A percentile compares a stretch with the other conserved stretches of the same genome.
phyloP scores from a whole-genome alignment of 2,797 vertebrate genomes.

The Distichodus sexfasciatus region DNA sequence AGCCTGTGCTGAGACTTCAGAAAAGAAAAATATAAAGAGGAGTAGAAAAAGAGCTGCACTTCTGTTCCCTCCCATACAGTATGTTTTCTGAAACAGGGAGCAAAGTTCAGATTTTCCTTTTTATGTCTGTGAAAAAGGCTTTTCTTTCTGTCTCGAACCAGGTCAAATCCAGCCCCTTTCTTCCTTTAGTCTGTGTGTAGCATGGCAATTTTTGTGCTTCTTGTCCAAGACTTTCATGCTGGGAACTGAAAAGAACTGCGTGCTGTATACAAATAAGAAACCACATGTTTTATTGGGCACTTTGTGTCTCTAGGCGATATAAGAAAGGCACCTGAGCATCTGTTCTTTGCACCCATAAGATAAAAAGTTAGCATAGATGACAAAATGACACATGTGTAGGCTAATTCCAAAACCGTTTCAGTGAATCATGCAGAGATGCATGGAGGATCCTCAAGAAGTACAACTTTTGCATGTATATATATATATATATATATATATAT shows the following conservation, averaged over 20 bases:
- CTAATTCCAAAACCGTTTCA: too few relatives aligned
- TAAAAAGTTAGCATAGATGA: slow-evolving; percentile 7
- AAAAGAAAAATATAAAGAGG: slow-evolving; percentile 15
- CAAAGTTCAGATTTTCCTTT: slow-evolving; percentile 16
- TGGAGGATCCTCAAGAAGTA: too few relatives aligned
- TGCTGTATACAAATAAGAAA: slow-evolving; percentile 7
- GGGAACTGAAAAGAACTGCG: slow-evolving; percentile 13
- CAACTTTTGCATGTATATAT: too few relatives aligned
- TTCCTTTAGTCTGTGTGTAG: slow-evolving; percentile 7
- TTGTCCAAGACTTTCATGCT: slow-evolving; percentile 6
- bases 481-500: too few relatives aligned
- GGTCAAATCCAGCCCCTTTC: slow-evolving; percentile 9
- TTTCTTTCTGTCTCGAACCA: slow-evolving; percentile 4
- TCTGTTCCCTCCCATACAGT: not conserved
- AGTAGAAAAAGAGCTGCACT: not conserved
- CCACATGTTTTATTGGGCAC: not conserved
- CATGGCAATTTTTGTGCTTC: not conserved
- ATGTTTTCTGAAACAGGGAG: not conserved
- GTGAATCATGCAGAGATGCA: too few relatives aligned
- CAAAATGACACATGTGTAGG: not conserved
- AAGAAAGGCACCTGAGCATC: not conserved
- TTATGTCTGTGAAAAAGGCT: slow-evolving; percentile 5
- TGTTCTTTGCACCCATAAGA: not conserved
- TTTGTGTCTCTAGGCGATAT: not conserved
- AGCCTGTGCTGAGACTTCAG: not conserved